phyloP scores from a whole-genome alignment of 2,888 invertebrate genomes.

The Uropetala carovei region DNA sequence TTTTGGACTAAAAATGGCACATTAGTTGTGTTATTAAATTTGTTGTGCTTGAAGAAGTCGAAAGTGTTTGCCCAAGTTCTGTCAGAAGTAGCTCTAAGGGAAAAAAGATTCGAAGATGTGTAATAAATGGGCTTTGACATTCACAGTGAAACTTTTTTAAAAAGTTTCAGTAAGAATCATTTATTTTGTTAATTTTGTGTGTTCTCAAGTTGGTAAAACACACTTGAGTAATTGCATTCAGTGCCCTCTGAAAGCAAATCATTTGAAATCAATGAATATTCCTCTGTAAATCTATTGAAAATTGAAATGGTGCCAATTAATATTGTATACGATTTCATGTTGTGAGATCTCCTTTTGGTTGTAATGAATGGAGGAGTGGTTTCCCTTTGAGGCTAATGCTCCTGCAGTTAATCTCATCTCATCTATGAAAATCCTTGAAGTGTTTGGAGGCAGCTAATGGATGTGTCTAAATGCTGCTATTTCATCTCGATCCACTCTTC shows the following conservation, averaged over 20 bases:
- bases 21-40: background rate
- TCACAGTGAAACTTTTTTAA: conserved; percentile 42
- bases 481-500: background rate
- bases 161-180: conserved; percentile 13
- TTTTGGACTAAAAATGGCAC: conserved; percentile 42
- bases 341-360: background rate
- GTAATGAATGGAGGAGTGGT: background rate
- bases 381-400: no score
- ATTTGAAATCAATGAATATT: conserved; percentile 34
- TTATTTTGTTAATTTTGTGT: conserved; percentile 19
- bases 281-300: conserved; percentile 29
- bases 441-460: no score
- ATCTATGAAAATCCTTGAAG: no score
- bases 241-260: conserved; percentile 6
- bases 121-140: conserved; percentile 47
- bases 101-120: conserved; percentile 38
- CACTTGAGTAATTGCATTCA: conserved; percentile 19
- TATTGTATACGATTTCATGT: conserved; percentile 59
- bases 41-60: conserved; percentile 56
- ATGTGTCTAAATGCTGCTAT: background rate
- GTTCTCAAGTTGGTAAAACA: conserved; percentile 43
- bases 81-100: conserved; percentile 46
- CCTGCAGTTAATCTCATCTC: no score
- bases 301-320: conserved; percentile 61
- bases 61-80: conserved; percentile 46